phyloP scores from a whole-genome alignment of 1,140 invertebrate genomes.

The Sitobion miscanthi region DNA sequence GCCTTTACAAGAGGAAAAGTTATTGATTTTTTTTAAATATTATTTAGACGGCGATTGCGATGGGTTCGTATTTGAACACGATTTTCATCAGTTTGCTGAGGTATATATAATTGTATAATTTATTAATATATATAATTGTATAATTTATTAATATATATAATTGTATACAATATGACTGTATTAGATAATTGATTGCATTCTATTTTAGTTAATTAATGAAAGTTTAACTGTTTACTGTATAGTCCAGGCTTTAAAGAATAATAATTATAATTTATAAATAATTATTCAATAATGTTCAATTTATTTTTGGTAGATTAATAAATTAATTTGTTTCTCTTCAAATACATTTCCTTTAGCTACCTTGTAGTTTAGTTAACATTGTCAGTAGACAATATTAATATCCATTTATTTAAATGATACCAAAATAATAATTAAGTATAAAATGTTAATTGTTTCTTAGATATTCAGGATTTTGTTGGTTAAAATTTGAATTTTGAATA shows the following conservation, averaged over 20 bases:
- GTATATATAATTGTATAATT: conserved; percentile 63
- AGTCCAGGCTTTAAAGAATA: not conserved
- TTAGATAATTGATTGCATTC: not conserved
- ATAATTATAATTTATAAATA: not conserved
- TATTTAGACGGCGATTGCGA: conserved; percentile 74
- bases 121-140: conserved; percentile 52
- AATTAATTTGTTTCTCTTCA: not conserved
- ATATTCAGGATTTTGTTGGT: no score
- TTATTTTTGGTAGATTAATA: not conserved
- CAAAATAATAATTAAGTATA: not conserved
- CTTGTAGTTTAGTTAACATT: not conserved
- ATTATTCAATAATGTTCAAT: not conserved
- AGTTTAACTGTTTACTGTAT: not conserved
- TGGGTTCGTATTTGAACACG: conserved; percentile 72
- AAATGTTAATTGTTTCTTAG: not conserved
- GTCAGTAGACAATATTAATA: not conserved
- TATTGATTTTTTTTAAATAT: conserved; percentile 73
- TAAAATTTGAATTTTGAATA: not conserved
- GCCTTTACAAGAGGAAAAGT: conserved; percentile 71
- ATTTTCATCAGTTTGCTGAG: conserved; percentile 74
- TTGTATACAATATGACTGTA: not conserved
- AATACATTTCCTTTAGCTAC: not conserved
- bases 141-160: not conserved
- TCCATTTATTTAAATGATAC: not conserved
- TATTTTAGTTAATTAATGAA: not conserved